These are phyloP conservation scores for Orgyia antiqua DNA, from an alignment of 2,888 invertebrate species.

Conservation along the genomic window DNA sequence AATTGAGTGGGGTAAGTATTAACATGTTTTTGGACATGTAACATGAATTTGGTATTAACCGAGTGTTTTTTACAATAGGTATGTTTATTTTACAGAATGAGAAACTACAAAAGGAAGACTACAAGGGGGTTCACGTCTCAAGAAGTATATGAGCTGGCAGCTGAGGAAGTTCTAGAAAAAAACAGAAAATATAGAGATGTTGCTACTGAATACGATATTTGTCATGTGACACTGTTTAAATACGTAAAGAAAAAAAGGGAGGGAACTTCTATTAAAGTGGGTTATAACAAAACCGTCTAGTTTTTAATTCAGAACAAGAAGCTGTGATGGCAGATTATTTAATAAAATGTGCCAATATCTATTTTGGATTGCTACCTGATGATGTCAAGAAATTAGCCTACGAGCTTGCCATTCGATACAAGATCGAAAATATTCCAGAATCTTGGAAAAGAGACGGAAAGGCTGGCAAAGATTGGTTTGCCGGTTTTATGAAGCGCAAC, in stretches of 20 bases:
- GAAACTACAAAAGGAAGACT: background rate
- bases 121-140: background rate
- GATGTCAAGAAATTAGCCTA: background rate
- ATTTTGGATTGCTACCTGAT: slow-evolving; percentile 8
- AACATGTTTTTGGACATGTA: no score
- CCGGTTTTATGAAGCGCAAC: slow-evolving; percentile 7
- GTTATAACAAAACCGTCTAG: no score
- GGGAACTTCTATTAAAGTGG: no score
- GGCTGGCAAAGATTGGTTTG: slow-evolving; percentile 10
- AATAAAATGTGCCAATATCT: slow-evolving; percentile 15
- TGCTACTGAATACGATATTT: no score
- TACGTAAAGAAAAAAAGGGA: no score
- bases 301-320: slow-evolving; percentile 2
- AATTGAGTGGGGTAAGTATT: no score
- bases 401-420: slow-evolving; percentile 10
- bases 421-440: slow-evolving; percentile 6
- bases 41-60: no score
- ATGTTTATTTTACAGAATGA: background rate
- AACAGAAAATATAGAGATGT: no score
- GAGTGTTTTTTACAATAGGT: background rate
- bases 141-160: background rate
- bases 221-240: no score
- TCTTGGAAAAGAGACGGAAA: slow-evolving; percentile 9
- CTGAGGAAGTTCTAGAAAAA: background rate
- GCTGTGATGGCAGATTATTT: slow-evolving; percentile 7